A percentile compares a stretch with the other conserved stretches of the same genome.
Evolutionary conservation across 2,888 invertebrate genomes (phyloP).

Genomic region (Crossocerus cetratus): DNA sequence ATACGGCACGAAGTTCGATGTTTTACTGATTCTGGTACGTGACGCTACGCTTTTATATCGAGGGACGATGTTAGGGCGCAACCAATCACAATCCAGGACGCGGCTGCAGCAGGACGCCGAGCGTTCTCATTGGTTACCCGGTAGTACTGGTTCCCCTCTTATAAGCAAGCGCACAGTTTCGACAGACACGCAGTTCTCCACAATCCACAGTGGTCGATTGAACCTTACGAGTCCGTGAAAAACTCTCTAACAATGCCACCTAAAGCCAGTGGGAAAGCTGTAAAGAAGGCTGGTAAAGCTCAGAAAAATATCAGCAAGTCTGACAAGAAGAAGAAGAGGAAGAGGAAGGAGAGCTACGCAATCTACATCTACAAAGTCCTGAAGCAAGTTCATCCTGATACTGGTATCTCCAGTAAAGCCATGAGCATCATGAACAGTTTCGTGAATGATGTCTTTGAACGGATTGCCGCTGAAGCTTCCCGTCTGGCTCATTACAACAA

Average conservation of each 20-base stretch:
- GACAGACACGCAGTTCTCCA: no score
- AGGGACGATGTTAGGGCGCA: not conserved
- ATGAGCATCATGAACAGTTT: conserved; percentile 62
- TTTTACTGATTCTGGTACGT: not conserved
- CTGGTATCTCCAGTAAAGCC: conserved; percentile 75
- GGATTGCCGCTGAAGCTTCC: conserved; percentile 66
- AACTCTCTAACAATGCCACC: conserved; percentile 49
- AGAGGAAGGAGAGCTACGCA: conserved; percentile 75
- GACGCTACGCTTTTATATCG: not conserved
- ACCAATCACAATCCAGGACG: conserved; percentile 50
- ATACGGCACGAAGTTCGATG: not conserved
- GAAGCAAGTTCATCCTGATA: conserved; percentile 79
- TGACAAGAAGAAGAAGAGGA: conserved; percentile 72
- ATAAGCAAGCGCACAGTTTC: no score
- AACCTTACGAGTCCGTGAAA: no score
- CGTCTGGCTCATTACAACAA: conserved; percentile 65
- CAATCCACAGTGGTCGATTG: not conserved
- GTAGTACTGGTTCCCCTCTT: no score
- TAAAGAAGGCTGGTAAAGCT: conserved; percentile 62
- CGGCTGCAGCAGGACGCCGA: conserved; percentile 63
- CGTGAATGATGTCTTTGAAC: conserved; percentile 67
- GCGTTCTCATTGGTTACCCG: conserved; percentile 76
- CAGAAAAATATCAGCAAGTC: conserved; percentile 74
- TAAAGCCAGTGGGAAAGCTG: conserved; percentile 58
- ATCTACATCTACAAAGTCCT: conserved; percentile 79